Evolutionary conservation across 1,140 invertebrate genomes (phyloP).

Genomic region (Platyscapa corneri): DNA sequence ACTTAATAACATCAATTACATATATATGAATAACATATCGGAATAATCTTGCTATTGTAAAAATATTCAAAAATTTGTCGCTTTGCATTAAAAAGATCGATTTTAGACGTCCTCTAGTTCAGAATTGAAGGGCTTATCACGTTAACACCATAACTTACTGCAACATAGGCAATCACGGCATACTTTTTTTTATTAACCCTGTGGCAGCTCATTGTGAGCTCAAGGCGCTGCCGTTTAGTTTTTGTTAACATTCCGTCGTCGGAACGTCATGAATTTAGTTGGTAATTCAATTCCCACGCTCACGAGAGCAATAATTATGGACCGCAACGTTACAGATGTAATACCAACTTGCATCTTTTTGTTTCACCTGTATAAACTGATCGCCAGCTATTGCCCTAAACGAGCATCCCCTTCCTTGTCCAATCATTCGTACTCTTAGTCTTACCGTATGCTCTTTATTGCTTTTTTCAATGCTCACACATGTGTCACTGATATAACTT

Average conservation of each 20-base stretch:
- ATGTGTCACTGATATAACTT: neutral
- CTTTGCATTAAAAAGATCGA: too few species aligned
- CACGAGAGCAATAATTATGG: constrained; percentile 63
- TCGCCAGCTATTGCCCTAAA: constrained; percentile 56
- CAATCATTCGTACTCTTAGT: constrained; percentile 38
- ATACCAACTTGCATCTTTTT: constrained; percentile 9
- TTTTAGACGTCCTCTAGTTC: too few species aligned
- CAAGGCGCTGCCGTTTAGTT: neutral
- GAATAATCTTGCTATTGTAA: too few species aligned
- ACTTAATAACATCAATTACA: too few species aligned
- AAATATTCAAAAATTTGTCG: too few species aligned
- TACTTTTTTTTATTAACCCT: neutral
- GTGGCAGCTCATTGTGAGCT: neutral
- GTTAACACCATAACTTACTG: too few species aligned
- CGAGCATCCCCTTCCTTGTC: constrained; percentile 39
- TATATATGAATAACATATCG: too few species aligned
- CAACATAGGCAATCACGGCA: neutral
- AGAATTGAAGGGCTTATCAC: too few species aligned
- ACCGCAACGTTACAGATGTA: constrained; percentile 18
- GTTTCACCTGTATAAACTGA: neutral
- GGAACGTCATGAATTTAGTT: constrained; percentile 61
- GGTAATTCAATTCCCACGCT: constrained; percentile 69
- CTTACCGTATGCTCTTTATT: neutral
- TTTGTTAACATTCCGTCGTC: constrained; percentile 8
- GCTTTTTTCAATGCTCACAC: neutral